Evolutionary conservation across 2,113 vertebrate genomes (phyloP), one percentile per base, ranked within the genome.

Genomic region (Jacana jacana): DNA sequence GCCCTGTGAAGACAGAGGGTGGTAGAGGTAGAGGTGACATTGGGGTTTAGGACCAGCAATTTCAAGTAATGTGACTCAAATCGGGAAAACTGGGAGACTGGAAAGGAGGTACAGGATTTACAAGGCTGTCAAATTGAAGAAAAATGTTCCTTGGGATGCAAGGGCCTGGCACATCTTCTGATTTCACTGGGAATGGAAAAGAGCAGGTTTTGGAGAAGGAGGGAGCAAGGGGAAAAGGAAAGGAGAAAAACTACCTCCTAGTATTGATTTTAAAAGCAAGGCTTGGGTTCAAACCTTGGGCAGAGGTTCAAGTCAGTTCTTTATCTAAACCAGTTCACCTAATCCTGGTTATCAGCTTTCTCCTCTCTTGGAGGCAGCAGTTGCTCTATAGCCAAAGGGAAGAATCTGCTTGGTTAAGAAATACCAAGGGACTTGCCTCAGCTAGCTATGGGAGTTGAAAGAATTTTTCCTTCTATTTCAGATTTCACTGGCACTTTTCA

Each of bases 381-480:
- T 3, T 89, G 72, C 51, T 92, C 7, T 37, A 69, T 94, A 96
- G 95, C 82, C 93, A 88, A 96, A 86, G 95, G 95, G 93, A 86
- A 95, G 92, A 94, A 94, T 60, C 91, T 91, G 83, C 88, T 73
- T 27, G 33, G 83, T n/a, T 77, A 78, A 91, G 91, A 96, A 95
- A 96, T 95, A 86, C 90, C 88, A 39, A 77, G 64, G 76, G 89
- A 93, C 95, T 95, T 97, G 95, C 94, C 95, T 77, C 91, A 88
- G 95, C 94, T 96, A 86, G 96, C 92, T 96, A 22, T 39, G 63
- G 40, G 5, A 94, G 68, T 15, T 81, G 63, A 93, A 96, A 94
- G 79, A 94, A 73, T 93, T 91, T 58, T 42, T 44, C 30, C 44
- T 46, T 94, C 49, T 94, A 80, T 81, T 96, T 88, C 61, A 71